These are phyloP conservation scores for Saccostrea glomerata DNA, from an alignment of 1,140 invertebrate species.

Conservation along the genomic window DNA sequence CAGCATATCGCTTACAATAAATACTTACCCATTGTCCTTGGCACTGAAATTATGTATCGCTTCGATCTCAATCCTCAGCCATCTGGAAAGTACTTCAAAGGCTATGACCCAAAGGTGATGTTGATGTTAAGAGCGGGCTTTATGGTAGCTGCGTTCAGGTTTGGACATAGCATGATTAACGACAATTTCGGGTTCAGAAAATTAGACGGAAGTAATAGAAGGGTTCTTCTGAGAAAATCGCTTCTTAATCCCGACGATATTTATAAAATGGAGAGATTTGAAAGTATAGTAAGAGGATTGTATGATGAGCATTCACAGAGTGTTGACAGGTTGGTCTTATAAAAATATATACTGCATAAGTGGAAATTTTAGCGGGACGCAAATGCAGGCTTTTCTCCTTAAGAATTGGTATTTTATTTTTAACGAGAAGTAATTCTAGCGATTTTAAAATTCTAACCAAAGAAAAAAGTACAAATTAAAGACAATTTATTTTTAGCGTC, in stretches of 20 bases:
- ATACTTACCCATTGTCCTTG: background rate
- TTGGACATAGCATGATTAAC: slow-evolving; percentile 43
- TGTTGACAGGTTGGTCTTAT: background rate
- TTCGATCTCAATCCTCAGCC: background rate
- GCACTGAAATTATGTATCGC: background rate
- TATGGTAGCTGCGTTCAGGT: slow-evolving; percentile 30
- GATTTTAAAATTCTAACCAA: too few species aligned
- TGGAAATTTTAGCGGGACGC: too few species aligned
- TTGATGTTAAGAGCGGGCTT: background rate
- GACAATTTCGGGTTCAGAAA: background rate
- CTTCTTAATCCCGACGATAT: background rate
- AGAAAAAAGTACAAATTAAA: too few species aligned
- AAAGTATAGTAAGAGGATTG: background rate
- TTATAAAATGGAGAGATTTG: background rate
- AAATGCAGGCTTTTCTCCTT: too few species aligned
- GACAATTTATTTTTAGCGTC: too few species aligned
- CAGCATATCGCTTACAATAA: too few species aligned
- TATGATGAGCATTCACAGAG: background rate
- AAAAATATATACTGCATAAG: too few species aligned
- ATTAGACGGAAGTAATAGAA: background rate
- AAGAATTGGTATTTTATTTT: too few species aligned
- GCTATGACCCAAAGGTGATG: slow-evolving; percentile 19
- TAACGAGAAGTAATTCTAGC: too few species aligned
- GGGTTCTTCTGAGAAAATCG: background rate
- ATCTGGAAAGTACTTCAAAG: background rate